phyloP scores from a whole-genome alignment of 2,113 vertebrate species.

The Paedocypris sp. region DNA sequence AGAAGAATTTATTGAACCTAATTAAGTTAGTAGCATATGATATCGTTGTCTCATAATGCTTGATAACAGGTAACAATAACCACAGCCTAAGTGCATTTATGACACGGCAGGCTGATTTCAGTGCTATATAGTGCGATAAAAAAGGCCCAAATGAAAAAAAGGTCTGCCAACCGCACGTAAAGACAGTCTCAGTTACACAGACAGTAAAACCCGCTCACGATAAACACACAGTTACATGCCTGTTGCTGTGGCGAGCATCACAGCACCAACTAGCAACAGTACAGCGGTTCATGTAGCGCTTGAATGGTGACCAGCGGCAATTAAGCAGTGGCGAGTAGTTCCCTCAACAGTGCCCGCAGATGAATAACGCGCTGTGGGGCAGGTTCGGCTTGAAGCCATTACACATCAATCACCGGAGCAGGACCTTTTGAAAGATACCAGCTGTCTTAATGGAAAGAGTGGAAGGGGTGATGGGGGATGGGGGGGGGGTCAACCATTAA shows the following conservation, averaged over 20 bases:
- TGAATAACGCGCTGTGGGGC: conserved; percentile 51
- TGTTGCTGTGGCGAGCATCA: not conserved
- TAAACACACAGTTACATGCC: not conserved
- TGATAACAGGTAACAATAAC: no score
- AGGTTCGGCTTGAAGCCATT: conserved; percentile 62
- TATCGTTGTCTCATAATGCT: no score
- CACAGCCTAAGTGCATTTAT: no score
- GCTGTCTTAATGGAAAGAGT: conserved; percentile 65
- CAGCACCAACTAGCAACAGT: conserved; percentile 5
- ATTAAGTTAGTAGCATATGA: no score
- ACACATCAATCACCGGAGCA: conserved; percentile 64
- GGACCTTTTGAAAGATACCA: conserved; percentile 61
- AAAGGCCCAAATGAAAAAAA: not conserved
- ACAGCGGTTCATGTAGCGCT: conserved; percentile 5
- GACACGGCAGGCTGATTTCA: no score
- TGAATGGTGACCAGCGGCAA: conserved; percentile 34
- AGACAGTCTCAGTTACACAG: not conserved
- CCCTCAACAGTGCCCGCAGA: conserved; percentile 24
- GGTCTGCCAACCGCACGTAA: not conserved
- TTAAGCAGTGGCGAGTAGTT: conserved; percentile 25
- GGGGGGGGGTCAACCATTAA: conserved; percentile 29
- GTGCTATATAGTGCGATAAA: not conserved
- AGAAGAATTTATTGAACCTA: no score
- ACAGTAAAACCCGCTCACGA: no score
- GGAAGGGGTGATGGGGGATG: conserved; percentile 34